Base-by-base conservation (phyloP, 2,888 invertebrate species). In the Panzeria rudis region DNA sequence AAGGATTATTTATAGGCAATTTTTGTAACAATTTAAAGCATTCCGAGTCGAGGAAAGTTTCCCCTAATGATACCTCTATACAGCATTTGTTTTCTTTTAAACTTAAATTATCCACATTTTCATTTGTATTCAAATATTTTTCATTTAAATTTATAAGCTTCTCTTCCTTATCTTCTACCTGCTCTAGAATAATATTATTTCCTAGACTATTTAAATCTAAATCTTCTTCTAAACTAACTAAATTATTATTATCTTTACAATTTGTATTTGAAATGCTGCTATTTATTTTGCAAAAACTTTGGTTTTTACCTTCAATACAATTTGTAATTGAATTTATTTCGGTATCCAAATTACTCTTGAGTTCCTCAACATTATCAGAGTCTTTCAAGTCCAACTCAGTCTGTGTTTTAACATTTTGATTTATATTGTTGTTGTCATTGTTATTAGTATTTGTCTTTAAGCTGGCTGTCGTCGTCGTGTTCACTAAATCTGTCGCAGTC, bases 1-100 rank as follows among this genome's bases (percentile, higher is more conserved):
- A 92, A 0, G 92, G 92, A 89, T 92, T 92, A 75, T 91, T 92
- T 17, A 91, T 90, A 81, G 90, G 90, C n/a, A 92, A 85, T 81
- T 89, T 91, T 61, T 90, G 89, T 61, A 92, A 83, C 54, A 92
- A 73, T 61, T 87, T 80, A 83, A 88, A 89, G 44, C 88, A 89
- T 76, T 90, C 90, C 11, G 76, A 75, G 11, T 87, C 87, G n/a
- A 86, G 44, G 17, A 59, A 59, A 0, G 61, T 15, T 15, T 76
- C 29, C 6, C 15, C 62, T 9, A 62, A 20, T 13, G 25, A 20
- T 5, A 25, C 4, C 44, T 69, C 25, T 11, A 17, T 0, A 7
- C 23, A 20, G 1, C 2, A 29, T 5, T 2, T 11, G 1, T 23
- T 8, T n/a, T 35, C 68, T 23, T 52, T 13, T 8, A 2, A 3